Evolutionary conservation across 92 coral and sea anemone genomes (phyloP), one percentile per base, ranked within the genome.

Genomic region (Epizoanthus illoricatus): DNA sequence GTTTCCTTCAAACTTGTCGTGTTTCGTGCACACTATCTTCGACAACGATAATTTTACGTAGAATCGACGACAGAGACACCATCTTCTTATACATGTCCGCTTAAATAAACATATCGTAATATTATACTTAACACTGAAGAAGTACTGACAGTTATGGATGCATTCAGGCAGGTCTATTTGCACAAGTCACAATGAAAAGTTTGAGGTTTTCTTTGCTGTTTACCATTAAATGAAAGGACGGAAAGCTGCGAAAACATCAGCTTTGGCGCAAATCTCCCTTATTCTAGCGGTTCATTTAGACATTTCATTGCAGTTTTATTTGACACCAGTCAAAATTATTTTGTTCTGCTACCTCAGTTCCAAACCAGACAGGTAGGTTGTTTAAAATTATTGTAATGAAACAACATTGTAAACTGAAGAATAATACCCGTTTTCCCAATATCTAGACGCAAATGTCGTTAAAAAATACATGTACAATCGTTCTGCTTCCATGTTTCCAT

Each of bases 151-250:
- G 76, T 43, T 71, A n/a, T 8, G 23, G 11, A 70, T 18, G 57
- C 9, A 43, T 42, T 71, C 18, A 43, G 76, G 17, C 23, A 71
- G 47, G 76, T 42, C 39, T 71, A 71, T 71, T 43, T 71, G 23
- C 59, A 71, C 40, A 71, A 57, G 20, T 71, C 47, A 71, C 76
- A 71, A 43, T 12, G 59, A 47, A 70, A 71, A 5, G 7, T 71
- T 45, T 24, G 11, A 49, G 76, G 42, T 71, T 19, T 7, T 19
- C n/a, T 39, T 15, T 45, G n/a, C 10, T 68, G 73, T 68, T 68
- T 68, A 45, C 52, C 33, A 8, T 68, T 68, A 68, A 68, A 71
- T 71, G 76, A 71, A 71, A 71, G 41, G 33, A n/a, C 39, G 4
- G 39, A 45, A 47, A 71, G 56, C 75, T 71, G 75, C 57, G 21